Evolutionary conservation across 2,113 vertebrate genomes (phyloP), one percentile per base, ranked within the genome.

Genomic region (Chamaetylas fuelleborni): DNA sequence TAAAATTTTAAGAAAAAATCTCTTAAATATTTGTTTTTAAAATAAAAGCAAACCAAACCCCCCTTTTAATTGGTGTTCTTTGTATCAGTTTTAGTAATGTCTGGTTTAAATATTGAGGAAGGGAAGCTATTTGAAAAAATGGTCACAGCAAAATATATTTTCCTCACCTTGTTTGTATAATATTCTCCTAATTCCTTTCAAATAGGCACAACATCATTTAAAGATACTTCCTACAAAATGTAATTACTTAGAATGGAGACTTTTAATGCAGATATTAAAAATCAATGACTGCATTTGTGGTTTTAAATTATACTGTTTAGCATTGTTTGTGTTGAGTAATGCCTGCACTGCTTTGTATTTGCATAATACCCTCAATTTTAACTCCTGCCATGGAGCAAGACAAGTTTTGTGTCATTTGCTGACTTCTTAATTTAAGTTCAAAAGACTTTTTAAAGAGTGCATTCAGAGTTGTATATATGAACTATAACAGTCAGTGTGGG

Each of bases 181-280:
- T 88, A 77, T n/a, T 94, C 92, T 95, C 65, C 84, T 96, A 92
- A 96, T 96, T 96, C 81, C 40, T 96, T 96, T 89, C 94, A 97
- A 95, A 90, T 93, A 94, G 85, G 42, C 77, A 94, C 61, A 3
- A 84, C 66, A 33, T 95, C 65, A 91, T 71, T 79, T 86, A 72
- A 91, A 97, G 67, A 16, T 92, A 92, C 79, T 95, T 96, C 77
- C 56, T 97, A 79, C 81, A 86, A 73, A 96, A 95, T 93, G 70
- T 95, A 96, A 95, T 97, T 96, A 93, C 58, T 80, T 92, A 89
- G 74, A 89, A 82, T 88, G 69, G 79, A 90, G 81, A 82, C 85
- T 50, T 96, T 96, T 95, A 83, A 86, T 82, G 71, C 67, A 95
- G 84, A 67, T 97, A 95, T 94, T 97, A 97, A 95, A 96, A 96